Percentiles rank a stretch among this genome's conserved stretches.
phyloP scores from a whole-genome alignment of 2,888 invertebrate genomes.

The Gibbula magus region DNA sequence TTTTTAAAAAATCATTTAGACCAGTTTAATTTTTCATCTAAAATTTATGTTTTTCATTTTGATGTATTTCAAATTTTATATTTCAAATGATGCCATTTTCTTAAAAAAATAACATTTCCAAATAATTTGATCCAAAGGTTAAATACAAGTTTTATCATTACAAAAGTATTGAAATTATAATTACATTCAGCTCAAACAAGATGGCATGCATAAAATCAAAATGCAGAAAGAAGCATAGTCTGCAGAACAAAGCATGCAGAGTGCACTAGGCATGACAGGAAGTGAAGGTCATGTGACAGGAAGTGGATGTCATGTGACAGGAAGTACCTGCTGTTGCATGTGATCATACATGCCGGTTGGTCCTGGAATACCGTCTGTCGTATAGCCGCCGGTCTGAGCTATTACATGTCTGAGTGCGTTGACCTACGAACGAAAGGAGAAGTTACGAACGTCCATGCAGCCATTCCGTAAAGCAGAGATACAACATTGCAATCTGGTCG shows the following conservation, averaged over 20 bases:
- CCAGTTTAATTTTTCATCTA: too few relatives aligned
- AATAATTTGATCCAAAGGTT: background rate
- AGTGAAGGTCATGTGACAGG: background rate
- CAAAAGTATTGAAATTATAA: background rate
- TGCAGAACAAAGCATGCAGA: background rate
- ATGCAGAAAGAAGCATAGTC: background rate
- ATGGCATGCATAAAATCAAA: background rate
- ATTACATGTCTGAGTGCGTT: conserved; percentile 47
- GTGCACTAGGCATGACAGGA: background rate
- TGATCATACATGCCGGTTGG: conserved; percentile 47
- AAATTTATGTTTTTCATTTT: too few relatives aligned
- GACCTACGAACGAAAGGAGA: conserved; percentile 42
- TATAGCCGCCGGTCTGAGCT: conserved; percentile 48
- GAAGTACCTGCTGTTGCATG: conserved; percentile 36
- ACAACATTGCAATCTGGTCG: background rate
- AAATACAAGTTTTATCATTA: background rate
- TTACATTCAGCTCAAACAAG: background rate
- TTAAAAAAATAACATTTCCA: background rate
- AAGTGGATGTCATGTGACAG: conserved; percentile 4
- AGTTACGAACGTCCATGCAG: conserved; percentile 29
- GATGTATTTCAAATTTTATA: background rate
- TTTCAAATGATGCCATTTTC: background rate
- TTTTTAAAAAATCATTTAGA: background rate
- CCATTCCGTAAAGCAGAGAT: conserved; percentile 14
- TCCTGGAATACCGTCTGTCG: conserved; percentile 45